These are phyloP conservation scores for Hydrotaea diabolus DNA, from an alignment of 2,888 invertebrate species.

Conservation along the genomic window DNA sequence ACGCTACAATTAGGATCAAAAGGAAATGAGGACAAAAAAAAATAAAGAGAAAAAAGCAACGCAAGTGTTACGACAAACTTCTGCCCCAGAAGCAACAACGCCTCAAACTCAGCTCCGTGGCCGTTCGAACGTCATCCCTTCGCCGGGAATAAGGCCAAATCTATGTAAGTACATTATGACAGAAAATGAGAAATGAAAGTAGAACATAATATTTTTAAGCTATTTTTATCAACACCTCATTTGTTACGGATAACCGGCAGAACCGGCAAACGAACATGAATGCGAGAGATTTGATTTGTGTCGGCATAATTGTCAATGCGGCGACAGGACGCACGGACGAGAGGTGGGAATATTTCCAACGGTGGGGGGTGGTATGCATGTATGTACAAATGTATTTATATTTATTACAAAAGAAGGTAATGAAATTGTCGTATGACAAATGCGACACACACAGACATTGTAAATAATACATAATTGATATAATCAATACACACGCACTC, in stretches of 20 bases:
- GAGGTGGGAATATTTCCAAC: no score
- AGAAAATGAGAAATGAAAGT: conserved; percentile 27
- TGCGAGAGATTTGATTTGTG: conserved; percentile 4
- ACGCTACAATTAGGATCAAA: conserved; percentile 65
- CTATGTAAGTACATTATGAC: conserved; percentile 22
- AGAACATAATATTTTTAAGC: conserved; percentile 32
- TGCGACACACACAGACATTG: conserved; percentile 23
- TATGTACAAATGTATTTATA: not conserved
- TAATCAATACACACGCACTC: conserved; percentile 40
- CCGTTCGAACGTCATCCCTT: not conserved
- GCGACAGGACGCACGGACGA: no score
- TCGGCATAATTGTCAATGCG: not conserved
- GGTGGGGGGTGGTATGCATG: no score
- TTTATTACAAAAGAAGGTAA: conserved; percentile 27
- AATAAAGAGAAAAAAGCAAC: not conserved
- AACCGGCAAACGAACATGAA: not conserved
- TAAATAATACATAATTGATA: conserved; percentile 52
- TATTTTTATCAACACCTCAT: conserved; percentile 52
- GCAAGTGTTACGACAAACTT: not conserved
- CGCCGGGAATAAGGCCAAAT: not conserved
- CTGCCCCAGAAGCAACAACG: not conserved
- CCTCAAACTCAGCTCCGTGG: not conserved
- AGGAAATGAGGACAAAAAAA: conserved; percentile 25
- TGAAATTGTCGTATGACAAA: conserved; percentile 39
- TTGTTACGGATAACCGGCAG: conserved; percentile 34